phyloP scores from a whole-genome alignment of 2,113 vertebrate genomes.

The Agapornis roseicollis region DNA sequence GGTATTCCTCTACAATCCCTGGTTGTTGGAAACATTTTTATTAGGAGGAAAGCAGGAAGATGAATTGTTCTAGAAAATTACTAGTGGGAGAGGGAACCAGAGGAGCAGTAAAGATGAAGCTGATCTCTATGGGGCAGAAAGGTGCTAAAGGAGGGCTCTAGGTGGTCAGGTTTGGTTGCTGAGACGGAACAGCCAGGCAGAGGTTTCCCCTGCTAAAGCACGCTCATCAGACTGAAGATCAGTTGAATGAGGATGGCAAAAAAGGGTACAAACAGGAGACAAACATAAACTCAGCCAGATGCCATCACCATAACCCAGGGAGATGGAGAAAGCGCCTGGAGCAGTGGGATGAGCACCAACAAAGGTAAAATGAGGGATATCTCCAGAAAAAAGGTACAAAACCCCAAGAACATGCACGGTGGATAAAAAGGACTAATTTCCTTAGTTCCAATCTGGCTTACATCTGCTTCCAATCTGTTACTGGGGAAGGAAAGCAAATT shows the following conservation, averaged over 20 bases:
- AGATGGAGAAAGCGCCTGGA: accelerated
- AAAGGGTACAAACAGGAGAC: not conserved
- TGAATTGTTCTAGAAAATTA: not conserved
- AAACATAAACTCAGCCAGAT: not conserved
- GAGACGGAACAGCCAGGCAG: not conserved
- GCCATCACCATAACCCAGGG: not conserved
- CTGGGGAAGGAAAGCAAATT: not conserved
- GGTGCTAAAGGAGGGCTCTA: not conserved
- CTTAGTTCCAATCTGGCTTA: not conserved
- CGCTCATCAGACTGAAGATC: not conserved
- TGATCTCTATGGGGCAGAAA: not conserved
- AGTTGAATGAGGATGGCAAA: not conserved
- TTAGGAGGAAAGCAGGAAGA: not conserved
- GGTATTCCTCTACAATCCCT: not conserved
- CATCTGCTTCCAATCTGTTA: not conserved
- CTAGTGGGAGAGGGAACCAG: not conserved
- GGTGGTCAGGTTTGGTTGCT: not conserved
- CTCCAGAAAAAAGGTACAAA: not conserved
- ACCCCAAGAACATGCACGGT: not conserved
- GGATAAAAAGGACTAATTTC: not conserved
- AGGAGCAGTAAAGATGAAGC: not conserved
- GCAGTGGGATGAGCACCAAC: not conserved
- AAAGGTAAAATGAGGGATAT: not conserved
- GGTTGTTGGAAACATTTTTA: not conserved
- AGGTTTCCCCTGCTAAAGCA: not conserved